phyloP scores from a whole-genome alignment of 1,140 invertebrate species.

The Popillia japonica region DNA sequence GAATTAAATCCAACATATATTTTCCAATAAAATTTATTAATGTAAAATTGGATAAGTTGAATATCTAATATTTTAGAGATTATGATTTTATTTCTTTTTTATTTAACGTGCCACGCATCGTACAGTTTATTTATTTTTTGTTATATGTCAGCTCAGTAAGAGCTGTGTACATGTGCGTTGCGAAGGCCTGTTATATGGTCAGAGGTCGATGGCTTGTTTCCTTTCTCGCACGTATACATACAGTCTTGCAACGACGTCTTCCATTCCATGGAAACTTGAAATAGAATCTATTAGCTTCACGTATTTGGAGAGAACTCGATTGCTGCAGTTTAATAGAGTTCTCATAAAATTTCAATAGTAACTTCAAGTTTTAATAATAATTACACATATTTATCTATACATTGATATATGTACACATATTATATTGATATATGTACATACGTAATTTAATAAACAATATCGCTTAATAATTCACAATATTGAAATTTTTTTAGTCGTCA shows the following conservation, averaged over 20 bases:
- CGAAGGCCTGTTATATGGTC: conserved; percentile 31
- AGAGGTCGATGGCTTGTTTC: conserved; percentile 32
- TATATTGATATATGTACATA: no score
- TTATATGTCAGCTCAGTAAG: conserved; percentile 6
- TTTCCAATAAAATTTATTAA: no score
- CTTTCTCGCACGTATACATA: conserved; percentile 18
- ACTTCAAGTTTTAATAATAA: not conserved
- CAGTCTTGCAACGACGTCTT: conserved; percentile 25
- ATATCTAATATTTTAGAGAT: no score
- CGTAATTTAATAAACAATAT: no score
- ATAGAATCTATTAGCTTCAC: conserved; percentile 30
- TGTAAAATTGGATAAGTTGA: no score
- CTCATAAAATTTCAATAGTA: conserved; percentile 30
- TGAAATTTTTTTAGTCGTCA: no score
- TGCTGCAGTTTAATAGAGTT: not conserved
- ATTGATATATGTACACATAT: no score
- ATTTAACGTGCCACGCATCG: no score
- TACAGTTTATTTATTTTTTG: not conserved
- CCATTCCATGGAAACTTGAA: conserved; percentile 33
- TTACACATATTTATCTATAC: no score
- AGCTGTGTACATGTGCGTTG: not conserved
- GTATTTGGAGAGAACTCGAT: conserved; percentile 22
- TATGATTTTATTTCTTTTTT: no score
- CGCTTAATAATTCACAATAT: no score
- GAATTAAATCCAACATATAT: no score